phyloP scores from a whole-genome alignment of 1,140 invertebrate genomes.

The Yoshiicerus persimilis region DNA sequence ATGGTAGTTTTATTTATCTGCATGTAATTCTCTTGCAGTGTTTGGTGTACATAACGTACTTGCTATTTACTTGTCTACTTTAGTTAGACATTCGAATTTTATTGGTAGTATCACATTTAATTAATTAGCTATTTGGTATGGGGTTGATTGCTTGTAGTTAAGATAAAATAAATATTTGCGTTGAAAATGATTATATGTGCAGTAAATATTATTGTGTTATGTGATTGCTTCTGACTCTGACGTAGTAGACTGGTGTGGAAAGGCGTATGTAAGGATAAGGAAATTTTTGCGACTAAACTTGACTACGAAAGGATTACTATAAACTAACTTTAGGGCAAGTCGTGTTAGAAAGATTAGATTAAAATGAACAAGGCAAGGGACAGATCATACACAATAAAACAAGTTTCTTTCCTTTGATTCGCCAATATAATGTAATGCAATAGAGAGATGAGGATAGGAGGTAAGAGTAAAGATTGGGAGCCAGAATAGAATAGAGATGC shows the following conservation, averaged over 20 bases:
- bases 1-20: background rate
- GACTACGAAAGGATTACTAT: background rate
- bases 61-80: background rate
- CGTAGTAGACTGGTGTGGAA: background rate
- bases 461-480: background rate
- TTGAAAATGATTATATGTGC: background rate
- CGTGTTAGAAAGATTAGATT: background rate
- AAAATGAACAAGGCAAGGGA: background rate
- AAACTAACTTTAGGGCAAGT: background rate
- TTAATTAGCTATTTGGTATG: slow-evolving; percentile 20
- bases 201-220: background rate
- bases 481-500: background rate
- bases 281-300: background rate
- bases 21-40: background rate
- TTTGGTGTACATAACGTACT: background rate
- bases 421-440: slow-evolving; percentile 7
- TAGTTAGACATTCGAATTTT: background rate
- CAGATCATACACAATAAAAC: background rate
- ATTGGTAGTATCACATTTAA: slow-evolving; percentile 20
- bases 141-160: background rate
- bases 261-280: background rate
- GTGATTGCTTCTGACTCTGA: background rate
- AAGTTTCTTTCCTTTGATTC: background rate
- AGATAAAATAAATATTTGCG: slow-evolving; percentile 4
- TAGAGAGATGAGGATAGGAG: background rate